Base-by-base conservation (phyloP, 2,797 vertebrate genomes). In the Gorsachius magnificus region DNA sequence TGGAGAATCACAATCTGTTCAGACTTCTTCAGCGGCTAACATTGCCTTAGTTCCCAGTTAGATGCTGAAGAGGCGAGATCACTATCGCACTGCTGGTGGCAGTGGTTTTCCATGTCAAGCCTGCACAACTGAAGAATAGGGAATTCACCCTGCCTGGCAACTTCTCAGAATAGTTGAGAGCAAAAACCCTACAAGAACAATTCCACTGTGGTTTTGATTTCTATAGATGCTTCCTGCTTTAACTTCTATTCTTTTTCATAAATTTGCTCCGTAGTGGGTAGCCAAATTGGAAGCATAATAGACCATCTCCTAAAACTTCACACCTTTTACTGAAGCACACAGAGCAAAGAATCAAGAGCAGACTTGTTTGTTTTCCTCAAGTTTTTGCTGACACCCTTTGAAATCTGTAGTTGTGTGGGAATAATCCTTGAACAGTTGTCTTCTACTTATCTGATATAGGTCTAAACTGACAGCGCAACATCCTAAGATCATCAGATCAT, bases 381-480 rank as follows among this genome's bases (percentile, higher is more conserved):
- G 26, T 60, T 92, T 82, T 53, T 79, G 50, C 87, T 91, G 87
- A 91, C 45, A 76, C 20, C 46, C 53, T 71, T 66, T 82, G 76
- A 89, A 87, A 69, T 8, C 53, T 56, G 41, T 46, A 75, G 38
- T 24, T 77, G 33, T 54, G 17, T 1, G 13, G 41, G 68, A 88
- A 63, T 8, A 64, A 31, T n/a, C 9, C 17, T 48, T 64, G 13
- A 68, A 36, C 19, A 33, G 17, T 12, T 72, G n/a, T 19, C 31
- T 48, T 28, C n/a, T n/a, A 1, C 36, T 45, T 36, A 10, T 3
- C 58, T 11, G 41, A 25, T 16, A 6, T 0, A 46, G 54, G 58
- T 24, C 82, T 76, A 7, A 38, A 33, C 10, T n/a, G 77, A 8
- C 57, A 43, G 28, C 2, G 11, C 63, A 79, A 7, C 79, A 33